Conservation (phyloP, 2,113 vertebrate genomes). For the Chrysochloris asiatica region DNA sequence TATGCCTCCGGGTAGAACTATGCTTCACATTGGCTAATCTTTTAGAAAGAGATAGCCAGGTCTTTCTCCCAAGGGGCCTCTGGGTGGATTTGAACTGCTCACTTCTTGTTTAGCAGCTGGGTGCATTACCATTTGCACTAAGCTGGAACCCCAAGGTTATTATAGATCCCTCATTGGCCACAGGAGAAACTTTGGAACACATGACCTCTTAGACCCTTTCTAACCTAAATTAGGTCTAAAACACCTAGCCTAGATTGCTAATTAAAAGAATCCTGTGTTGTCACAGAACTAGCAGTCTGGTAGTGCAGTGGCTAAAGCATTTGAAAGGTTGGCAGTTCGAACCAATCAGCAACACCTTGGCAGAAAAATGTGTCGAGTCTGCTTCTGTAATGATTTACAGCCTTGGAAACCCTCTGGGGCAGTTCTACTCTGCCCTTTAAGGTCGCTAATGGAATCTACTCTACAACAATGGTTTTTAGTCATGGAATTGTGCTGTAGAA, state of each 20-base stretch:
- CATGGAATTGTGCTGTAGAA: background rate
- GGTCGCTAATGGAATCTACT: background rate
- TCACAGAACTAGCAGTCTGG: background rate
- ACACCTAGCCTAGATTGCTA: background rate
- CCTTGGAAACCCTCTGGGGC: background rate
- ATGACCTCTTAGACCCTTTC: background rate
- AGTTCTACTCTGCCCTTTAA: background rate
- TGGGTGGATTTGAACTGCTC: background rate
- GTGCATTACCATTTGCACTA: background rate
- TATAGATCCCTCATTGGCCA: background rate
- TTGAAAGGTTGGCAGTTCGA: background rate
- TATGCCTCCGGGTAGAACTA: background rate
- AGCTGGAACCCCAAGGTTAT: background rate
- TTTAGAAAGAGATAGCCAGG: background rate
- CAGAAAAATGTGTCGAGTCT: background rate
- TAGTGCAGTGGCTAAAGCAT: background rate
- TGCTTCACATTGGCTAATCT: background rate
- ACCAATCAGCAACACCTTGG: background rate
- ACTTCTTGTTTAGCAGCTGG: background rate
- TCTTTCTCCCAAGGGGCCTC: background rate
- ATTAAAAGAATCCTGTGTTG: background rate
- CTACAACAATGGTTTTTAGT: background rate
- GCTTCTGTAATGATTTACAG: background rate
- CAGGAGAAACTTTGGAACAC: background rate
- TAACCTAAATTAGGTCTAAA: background rate